These are phyloP conservation scores for Ruditapes philippinarum DNA, from an alignment of 1,140 invertebrate genomes.

Conservation along the genomic window DNA sequence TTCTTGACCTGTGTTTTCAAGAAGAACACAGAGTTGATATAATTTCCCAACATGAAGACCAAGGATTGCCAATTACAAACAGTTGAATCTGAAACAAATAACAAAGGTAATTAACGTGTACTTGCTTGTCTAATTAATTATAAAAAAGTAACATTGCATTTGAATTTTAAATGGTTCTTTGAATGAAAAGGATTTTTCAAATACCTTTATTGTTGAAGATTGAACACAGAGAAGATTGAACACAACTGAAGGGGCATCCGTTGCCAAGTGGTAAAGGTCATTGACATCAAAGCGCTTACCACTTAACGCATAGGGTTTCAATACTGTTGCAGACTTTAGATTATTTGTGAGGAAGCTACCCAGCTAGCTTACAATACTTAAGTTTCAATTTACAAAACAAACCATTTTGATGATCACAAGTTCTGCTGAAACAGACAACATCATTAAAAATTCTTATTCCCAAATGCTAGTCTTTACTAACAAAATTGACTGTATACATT, in stretches of 20 bases:
- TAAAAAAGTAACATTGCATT: no score
- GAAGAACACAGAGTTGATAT: constrained; percentile 42
- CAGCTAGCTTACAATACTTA: no score
- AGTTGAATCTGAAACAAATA: background rate
- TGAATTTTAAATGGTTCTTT: background rate
- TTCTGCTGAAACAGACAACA: no score
- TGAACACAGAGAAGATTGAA: background rate
- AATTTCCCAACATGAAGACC: background rate
- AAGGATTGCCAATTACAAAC: background rate
- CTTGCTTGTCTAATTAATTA: no score
- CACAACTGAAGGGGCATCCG: background rate
- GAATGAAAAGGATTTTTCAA: background rate
- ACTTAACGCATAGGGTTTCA: no score
- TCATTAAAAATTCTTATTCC: no score
- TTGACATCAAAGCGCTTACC: no score
- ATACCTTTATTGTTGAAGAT: background rate
- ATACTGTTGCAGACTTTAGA: background rate
- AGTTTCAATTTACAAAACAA: no score
- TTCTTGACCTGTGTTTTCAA: constrained; percentile 8
- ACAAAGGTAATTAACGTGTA: no score
- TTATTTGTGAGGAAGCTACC: background rate
- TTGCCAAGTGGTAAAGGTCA: no score
- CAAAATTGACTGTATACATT: background rate
- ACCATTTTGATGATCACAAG: no score
- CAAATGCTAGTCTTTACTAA: no score